Evolutionary conservation across 2,113 vertebrate species (phyloP).

Genomic region (Bujurquina vittata): DNA sequence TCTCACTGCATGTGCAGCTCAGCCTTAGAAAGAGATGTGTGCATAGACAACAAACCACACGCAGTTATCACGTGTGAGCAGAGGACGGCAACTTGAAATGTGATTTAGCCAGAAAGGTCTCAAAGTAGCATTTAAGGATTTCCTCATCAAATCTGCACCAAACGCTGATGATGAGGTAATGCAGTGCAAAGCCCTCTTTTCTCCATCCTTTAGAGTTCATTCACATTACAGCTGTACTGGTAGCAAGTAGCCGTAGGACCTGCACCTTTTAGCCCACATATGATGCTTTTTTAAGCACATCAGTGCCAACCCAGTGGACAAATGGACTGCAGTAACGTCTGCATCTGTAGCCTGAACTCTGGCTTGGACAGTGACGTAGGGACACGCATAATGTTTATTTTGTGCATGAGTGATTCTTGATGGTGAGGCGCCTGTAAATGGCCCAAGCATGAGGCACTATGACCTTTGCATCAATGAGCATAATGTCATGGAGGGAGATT

Average conservation of each 20-base stretch:
- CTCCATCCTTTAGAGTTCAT: slow-evolving; percentile 3
- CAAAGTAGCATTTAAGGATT: neutral
- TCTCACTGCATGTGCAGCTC: slow-evolving; percentile 45
- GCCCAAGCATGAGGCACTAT: neutral
- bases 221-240: slow-evolving; percentile 34
- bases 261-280: slow-evolving; percentile 44
- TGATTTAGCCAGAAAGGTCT: neutral
- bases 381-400: slow-evolving; percentile 16
- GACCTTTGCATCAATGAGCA: neutral
- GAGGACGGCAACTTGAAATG: neutral
- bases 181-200: neutral
- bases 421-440: neutral
- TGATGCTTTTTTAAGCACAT: slow-evolving; percentile 34
- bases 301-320: slow-evolving; percentile 67
- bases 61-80: slow-evolving; percentile 16
- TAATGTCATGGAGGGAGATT: neutral
- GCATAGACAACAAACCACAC: neutral
- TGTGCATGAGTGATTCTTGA: slow-evolving; percentile 2
- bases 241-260: slow-evolving; percentile 6
- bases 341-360: slow-evolving; percentile 30
- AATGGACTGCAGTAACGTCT: slow-evolving; percentile 55
- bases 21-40: slow-evolving; percentile 14
- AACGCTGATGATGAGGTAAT: neutral
- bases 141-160: neutral
- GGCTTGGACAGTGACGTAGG: slow-evolving; percentile 21